Base-by-base conservation (phyloP, 2,113 vertebrate genomes). In the Channa argus region DNA sequence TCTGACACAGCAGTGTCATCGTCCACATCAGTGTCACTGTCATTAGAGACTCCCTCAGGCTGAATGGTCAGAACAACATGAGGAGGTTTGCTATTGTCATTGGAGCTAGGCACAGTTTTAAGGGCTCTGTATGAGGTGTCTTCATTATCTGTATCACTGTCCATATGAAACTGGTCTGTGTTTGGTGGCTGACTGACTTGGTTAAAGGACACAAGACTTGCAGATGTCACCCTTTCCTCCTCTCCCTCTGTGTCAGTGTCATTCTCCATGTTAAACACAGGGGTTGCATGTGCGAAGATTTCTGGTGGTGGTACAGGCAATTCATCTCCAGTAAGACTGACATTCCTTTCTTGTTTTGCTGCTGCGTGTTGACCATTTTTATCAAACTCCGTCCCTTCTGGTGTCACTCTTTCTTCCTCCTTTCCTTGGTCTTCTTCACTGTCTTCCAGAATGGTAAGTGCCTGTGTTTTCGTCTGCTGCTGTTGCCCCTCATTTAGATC, bases 101-200 rank as follows among this genome's bases (percentile, higher is more conserved):
- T 34, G 61, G 63, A 63, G 2, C 51, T 38, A 59, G 58, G 14
- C 5, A 41, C 33, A 52, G 47, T n/a, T 68, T 71, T 71, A 34
- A 52, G 6, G 53, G 51, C 61, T 44, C 62, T 41, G 46, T 49
- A 54, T 8, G 45, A 52, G 7, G 49, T 41, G 5, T 74, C 68
- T 6, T 75, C 64, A 38, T 83, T 78, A 75, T 93, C 91, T 43
- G 93, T 93, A 53, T 94, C 93, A 63, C 89, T 93, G 71, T 94
- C 90, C 84, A 91, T 84, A 47, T 87, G 64, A 77, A 91, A 71
- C 14, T 79, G 72, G 13, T 11, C 63, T 46, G 56, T 75, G 39
- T 83, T 51, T 46, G 69, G 61, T 50, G 59, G 59, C 10, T 61
- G 76, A 58, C 47, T 63, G 36, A 49, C 39, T 46, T 73, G 70